These are phyloP conservation scores for Heliangelus exortis DNA, from an alignment of 2,797 vertebrate genomes.

Conservation along the genomic window DNA sequence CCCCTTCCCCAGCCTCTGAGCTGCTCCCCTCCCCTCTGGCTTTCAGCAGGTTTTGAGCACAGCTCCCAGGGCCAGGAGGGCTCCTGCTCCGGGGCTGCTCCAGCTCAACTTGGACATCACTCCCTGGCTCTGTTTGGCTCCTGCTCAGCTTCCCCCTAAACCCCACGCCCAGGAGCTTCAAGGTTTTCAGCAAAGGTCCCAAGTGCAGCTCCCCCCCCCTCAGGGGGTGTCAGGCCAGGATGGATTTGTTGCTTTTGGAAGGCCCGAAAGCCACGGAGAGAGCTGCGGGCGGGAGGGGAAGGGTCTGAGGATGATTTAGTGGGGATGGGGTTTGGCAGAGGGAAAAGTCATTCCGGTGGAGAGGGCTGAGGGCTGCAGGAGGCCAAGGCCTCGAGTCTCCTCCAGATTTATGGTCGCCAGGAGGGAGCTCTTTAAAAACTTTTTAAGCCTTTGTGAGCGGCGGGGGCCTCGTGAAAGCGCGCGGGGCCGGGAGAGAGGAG, in stretches of 20 bases:
- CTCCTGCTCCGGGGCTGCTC: neutral
- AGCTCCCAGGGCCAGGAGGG: neutral
- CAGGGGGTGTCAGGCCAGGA: neutral
- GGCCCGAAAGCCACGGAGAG: neutral
- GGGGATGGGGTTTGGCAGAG: too few species aligned
- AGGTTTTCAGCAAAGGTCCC: slow-evolving; percentile 13
- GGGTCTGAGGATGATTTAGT: too few species aligned
- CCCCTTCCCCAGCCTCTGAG: neutral
- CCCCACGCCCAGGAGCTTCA: neutral
- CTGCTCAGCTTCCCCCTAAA: neutral
- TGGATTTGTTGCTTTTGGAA: slow-evolving; percentile 39
- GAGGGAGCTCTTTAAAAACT: too few species aligned
- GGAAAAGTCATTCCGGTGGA: too few species aligned
- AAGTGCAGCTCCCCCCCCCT: neutral
- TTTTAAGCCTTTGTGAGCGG: too few species aligned
- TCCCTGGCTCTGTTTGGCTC: neutral
- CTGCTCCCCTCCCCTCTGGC: neutral
- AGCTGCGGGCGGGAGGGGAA: neutral
- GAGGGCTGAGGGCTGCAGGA: too few species aligned
- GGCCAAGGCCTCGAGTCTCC: too few species aligned
- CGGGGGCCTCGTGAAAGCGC: too few species aligned
- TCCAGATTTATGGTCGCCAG: too few species aligned
- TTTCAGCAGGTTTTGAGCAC: neutral
- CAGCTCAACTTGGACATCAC: neutral
- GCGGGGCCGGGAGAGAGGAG: too few species aligned